Conservation (phyloP, 2,113 vertebrate species). For the Seriola aureovittata region DNA sequence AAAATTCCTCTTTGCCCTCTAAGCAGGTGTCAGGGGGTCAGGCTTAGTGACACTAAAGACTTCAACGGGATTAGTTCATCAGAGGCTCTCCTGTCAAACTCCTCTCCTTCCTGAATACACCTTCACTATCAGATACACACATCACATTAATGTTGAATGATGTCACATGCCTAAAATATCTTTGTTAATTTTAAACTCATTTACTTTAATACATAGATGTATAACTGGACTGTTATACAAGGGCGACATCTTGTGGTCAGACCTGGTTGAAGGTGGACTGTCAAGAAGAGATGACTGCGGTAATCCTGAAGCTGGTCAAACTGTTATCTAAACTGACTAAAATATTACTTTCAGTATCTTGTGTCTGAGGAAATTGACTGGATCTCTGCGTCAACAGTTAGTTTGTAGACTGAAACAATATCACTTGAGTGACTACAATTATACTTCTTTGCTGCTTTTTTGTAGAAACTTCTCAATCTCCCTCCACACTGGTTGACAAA, state of each 20-base stretch:
- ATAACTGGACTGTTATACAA: conserved; percentile 15
- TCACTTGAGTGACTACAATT: no score
- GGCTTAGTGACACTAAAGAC: background rate
- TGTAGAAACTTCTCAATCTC: no score
- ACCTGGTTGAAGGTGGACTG: background rate
- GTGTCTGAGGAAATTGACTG: background rate
- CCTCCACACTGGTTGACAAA: no score
- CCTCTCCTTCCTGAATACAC: background rate
- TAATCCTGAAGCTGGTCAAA: background rate
- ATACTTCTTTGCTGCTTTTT: no score
- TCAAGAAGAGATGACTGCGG: background rate
- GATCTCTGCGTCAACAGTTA: background rate
- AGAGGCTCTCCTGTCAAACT: background rate
- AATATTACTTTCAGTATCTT: background rate
- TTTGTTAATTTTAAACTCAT: background rate
- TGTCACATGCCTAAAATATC: background rate
- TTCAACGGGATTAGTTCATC: background rate
- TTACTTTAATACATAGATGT: no score
- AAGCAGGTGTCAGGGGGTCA: conserved; percentile 1
- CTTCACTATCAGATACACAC: background rate
- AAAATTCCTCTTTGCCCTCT: background rate
- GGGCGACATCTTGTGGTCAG: conserved; percentile 73
- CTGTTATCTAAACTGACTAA: background rate
- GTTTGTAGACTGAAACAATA: background rate
- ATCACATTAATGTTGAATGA: background rate